Percentiles rank a stretch among this genome's conserved stretches.
These are phyloP conservation scores for Eubasilissa regina DNA, from an alignment of 1,140 invertebrate species.

Conservation along the genomic window DNA sequence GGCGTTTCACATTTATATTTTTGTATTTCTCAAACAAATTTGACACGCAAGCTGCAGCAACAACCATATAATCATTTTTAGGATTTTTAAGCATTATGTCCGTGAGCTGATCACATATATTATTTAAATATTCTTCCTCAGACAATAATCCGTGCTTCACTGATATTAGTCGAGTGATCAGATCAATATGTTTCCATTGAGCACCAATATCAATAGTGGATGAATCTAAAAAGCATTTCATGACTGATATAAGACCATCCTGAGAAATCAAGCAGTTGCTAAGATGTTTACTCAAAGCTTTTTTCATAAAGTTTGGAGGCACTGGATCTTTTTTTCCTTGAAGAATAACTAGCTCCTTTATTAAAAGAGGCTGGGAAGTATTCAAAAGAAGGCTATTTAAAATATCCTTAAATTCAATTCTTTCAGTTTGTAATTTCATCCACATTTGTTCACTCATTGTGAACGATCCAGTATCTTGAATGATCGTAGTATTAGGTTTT, in stretches of 20 bases:
- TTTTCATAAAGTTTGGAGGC: slow-evolving; percentile 77
- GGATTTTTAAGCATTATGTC: slow-evolving; percentile 67
- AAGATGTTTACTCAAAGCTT: slow-evolving; percentile 75
- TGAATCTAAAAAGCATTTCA: slow-evolving; percentile 76
- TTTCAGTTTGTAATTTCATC: slow-evolving; percentile 70
- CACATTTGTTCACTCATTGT: slow-evolving; percentile 73
- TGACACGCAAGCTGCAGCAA: slow-evolving; percentile 73
- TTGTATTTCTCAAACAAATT: slow-evolving; percentile 71
- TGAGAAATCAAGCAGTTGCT: slow-evolving; percentile 72
- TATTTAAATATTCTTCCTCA: slow-evolving; percentile 73
- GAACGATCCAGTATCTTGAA: slow-evolving; percentile 61
- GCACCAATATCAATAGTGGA: slow-evolving; percentile 71
- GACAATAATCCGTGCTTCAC: slow-evolving; percentile 70
- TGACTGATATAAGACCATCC: slow-evolving; percentile 76
- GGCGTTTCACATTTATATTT: slow-evolving; percentile 61
- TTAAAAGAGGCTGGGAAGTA: slow-evolving; percentile 75
- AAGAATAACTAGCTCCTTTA: slow-evolving; percentile 81
- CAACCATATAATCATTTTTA: slow-evolving; percentile 68
- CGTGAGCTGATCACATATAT: slow-evolving; percentile 72
- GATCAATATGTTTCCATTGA: slow-evolving; percentile 79
- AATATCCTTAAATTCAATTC: slow-evolving; percentile 70
- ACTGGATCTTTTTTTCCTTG: slow-evolving; percentile 73
- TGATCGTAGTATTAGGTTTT: slow-evolving; percentile 69
- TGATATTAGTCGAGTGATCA: slow-evolving; percentile 77
- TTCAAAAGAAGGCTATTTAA: slow-evolving; percentile 73